Evolutionary conservation across 2,888 invertebrate genomes (phyloP).

Genomic region (Heteropelma amictum): DNA sequence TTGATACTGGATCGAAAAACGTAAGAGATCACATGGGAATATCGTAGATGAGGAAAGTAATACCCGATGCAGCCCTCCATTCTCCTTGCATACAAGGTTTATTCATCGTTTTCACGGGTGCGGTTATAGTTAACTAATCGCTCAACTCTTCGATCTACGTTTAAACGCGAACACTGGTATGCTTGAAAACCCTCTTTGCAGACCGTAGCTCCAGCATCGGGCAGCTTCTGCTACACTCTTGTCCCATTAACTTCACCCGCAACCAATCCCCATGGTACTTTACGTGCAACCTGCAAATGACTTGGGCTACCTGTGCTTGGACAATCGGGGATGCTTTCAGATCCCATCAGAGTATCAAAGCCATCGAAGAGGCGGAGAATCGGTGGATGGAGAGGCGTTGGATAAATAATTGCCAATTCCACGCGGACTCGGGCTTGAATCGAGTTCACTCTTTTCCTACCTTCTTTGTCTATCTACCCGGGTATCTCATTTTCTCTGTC

Average conservation of each 20-base stretch:
- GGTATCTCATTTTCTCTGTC: neutral
- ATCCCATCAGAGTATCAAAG: constrained; percentile 1
- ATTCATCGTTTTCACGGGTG: too few species aligned
- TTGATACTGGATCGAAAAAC: constrained; percentile 40
- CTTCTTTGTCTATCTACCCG: neutral
- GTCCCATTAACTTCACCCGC: neutral
- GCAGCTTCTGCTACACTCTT: neutral
- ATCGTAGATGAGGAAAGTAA: neutral
- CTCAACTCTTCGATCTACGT: too few species aligned
- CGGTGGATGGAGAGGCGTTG: constrained; percentile 64
- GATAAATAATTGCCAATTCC: constrained; percentile 71
- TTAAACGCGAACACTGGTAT: neutral
- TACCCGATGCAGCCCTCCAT: neutral
- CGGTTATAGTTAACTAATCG: too few species aligned
- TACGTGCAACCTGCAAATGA: neutral
- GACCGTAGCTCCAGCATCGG: neutral
- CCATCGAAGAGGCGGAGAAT: constrained; percentile 19
- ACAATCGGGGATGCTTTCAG: neutral
- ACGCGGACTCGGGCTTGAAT: constrained; percentile 43
- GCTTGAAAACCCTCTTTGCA: neutral
- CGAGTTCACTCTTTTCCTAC: constrained; percentile 13
- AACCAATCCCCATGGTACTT: neutral
- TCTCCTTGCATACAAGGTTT: neutral
- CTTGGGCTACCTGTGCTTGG: neutral
- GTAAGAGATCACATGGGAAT: neutral